Evolutionary conservation across 2,888 invertebrate genomes (phyloP).

Genomic region (Cepaea hortensis): DNA sequence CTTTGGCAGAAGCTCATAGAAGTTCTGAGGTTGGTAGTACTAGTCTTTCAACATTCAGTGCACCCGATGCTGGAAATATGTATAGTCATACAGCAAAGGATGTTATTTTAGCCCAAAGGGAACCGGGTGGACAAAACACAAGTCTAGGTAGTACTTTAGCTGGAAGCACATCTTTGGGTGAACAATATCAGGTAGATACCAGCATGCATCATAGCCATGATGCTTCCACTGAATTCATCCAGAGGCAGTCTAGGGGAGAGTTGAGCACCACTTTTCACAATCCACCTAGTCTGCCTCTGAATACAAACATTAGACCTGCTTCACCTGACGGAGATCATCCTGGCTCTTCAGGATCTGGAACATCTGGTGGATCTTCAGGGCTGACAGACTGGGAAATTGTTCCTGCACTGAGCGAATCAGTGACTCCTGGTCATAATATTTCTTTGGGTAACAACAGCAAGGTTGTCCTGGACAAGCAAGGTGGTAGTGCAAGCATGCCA

Average conservation of each 20-base stretch:
- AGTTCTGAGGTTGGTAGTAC: constrained; percentile 56
- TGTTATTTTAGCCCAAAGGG: neutral
- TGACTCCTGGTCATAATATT: constrained; percentile 49
- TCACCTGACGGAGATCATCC: constrained; percentile 32
- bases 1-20: constrained; percentile 40
- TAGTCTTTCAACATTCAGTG: constrained; percentile 53
- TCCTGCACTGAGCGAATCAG: constrained; percentile 39
- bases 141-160: no score
- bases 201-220: neutral
- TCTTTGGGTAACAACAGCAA: constrained; percentile 47
- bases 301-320: constrained; percentile 17
- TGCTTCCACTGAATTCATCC: neutral
- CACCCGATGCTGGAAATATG: constrained; percentile 38
- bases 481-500: neutral
- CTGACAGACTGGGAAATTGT: constrained; percentile 68
- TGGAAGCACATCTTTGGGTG: neutral
- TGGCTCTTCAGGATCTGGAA: constrained; percentile 32
- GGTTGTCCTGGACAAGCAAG: constrained; percentile 38
- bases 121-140: neutral
- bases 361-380: constrained; percentile 44
- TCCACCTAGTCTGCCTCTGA: constrained; percentile 14
- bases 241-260: neutral
- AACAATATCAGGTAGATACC: neutral
- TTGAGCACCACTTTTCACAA: constrained; percentile 18
- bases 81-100: constrained; percentile 39